Evolutionary conservation across 2,113 vertebrate genomes (phyloP).

Genomic region (Typhlomys cinereus): DNA sequence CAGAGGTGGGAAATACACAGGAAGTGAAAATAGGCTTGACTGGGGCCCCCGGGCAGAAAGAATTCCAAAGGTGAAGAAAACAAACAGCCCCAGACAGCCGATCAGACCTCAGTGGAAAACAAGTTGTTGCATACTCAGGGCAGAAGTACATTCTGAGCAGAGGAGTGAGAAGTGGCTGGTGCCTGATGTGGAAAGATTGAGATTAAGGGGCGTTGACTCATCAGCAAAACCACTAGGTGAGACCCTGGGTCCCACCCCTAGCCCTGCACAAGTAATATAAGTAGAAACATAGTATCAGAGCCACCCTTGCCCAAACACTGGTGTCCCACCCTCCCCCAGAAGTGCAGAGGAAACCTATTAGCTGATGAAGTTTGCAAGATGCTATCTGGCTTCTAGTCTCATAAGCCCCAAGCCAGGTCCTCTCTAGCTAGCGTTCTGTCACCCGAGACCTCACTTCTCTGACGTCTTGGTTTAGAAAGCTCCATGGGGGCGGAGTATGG

Average conservation of each 20-base stretch:
- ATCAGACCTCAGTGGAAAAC: neutral
- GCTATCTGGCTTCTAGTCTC: neutral
- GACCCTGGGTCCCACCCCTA: neutral
- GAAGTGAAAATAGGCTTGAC: slow-evolving; percentile 36
- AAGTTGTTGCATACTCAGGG: neutral
- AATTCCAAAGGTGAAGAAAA: neutral
- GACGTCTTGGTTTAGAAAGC: neutral
- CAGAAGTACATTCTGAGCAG: neutral
- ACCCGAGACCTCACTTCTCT: neutral
- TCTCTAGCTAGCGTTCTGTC: neutral
- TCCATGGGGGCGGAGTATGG: neutral
- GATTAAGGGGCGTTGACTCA: neutral
- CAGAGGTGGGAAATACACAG: slow-evolving; percentile 29
- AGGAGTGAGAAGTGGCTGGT: neutral
- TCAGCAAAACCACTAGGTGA: neutral
- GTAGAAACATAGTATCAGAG: neutral
- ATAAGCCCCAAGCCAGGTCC: no score
- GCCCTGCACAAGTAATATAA: neutral
- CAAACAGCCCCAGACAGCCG: neutral
- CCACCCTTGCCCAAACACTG: neutral
- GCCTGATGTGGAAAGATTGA: neutral
- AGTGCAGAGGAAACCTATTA: neutral
- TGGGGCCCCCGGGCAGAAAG: neutral
- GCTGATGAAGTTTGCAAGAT: neutral
- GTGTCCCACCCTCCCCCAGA: neutral